phyloP scores from a whole-genome alignment of 2,888 invertebrate genomes.

The Apotomis capreana region DNA sequence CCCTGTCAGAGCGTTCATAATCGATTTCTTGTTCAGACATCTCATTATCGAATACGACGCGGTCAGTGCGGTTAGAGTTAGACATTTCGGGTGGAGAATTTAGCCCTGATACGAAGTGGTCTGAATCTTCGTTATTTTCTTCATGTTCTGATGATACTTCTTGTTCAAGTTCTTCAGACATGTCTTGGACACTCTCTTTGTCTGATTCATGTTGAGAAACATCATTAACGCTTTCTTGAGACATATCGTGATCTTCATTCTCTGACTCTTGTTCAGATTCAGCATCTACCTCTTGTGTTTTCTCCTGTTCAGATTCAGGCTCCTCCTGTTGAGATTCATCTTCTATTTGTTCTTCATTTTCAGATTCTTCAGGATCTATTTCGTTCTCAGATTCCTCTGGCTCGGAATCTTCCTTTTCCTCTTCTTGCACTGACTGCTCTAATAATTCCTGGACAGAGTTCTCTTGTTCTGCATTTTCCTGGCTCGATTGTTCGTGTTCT shows the following conservation, averaged over 20 bases:
- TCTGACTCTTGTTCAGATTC: slow-evolving; percentile 10
- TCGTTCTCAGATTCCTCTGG: slow-evolving; percentile 7
- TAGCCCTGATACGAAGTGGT: neutral
- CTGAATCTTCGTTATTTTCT: neutral
- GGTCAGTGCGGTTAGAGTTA: slow-evolving; percentile 1
- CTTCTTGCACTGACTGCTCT: neutral
- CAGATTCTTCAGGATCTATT: slow-evolving; percentile 22
- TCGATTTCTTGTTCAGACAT: slow-evolving; percentile 31
- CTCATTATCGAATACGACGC: slow-evolving; percentile 31
- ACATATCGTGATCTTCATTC: slow-evolving; percentile 38
- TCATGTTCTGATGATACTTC: slow-evolving; percentile 12
- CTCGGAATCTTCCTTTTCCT: slow-evolving; percentile 14
- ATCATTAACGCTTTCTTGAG: slow-evolving; percentile 13
- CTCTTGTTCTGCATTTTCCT: neutral
- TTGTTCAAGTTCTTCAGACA: slow-evolving; percentile 8
- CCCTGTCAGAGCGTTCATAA: slow-evolving; percentile 14
- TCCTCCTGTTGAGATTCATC: slow-evolving; percentile 23
- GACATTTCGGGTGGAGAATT: slow-evolving; percentile 14
- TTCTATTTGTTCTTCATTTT: neutral
- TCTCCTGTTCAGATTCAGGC: neutral
- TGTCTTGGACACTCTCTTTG: slow-evolving; percentile 9
- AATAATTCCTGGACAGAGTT: slow-evolving; percentile 8
- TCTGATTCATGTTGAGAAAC: slow-evolving; percentile 45
- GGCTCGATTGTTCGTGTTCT: neutral
- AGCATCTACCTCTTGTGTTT: slow-evolving; percentile 10